phyloP scores from a whole-genome alignment of 1,140 invertebrate species.

The Saccostrea glomerata region DNA sequence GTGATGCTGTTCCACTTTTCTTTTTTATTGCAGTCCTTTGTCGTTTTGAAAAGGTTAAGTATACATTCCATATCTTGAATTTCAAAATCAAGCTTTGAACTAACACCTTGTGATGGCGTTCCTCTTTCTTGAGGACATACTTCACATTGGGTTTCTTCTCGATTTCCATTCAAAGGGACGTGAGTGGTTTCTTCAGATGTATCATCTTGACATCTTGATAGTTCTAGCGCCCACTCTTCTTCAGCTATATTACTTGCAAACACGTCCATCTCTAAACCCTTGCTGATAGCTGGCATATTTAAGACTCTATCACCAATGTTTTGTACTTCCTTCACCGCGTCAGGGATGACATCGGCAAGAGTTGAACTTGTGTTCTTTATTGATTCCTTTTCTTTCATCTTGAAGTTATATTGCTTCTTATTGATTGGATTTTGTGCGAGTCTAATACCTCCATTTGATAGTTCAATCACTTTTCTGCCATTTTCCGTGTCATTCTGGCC shows the following conservation, averaged over 20 bases:
- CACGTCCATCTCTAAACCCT: constrained; percentile 37
- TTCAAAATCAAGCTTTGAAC: not conserved
- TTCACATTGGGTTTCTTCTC: not conserved
- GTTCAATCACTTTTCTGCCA: not conserved
- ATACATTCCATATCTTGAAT: constrained; percentile 44
- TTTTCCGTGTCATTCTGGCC: not conserved
- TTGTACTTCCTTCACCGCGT: constrained; percentile 9
- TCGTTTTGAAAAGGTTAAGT: constrained; percentile 40
- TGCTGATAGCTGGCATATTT: constrained; percentile 19
- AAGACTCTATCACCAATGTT: constrained; percentile 31
- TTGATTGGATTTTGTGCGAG: not conserved
- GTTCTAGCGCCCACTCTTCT: constrained; percentile 34
- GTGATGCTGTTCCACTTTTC: constrained; percentile 41
- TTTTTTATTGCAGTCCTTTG: constrained; percentile 48
- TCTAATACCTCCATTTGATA: constrained; percentile 18
- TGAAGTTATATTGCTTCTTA: constrained; percentile 19
- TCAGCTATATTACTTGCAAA: constrained; percentile 41
- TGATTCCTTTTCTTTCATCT: not conserved
- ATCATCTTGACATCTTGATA: constrained; percentile 43
- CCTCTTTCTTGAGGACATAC: not conserved
- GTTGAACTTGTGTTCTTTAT: constrained; percentile 12
- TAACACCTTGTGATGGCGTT: not conserved
- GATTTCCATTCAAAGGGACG: not conserved
- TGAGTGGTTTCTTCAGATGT: not conserved
- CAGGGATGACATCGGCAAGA: constrained; percentile 41